phyloP scores from a whole-genome alignment of 2,113 vertebrate genomes.

The Trinectes maculatus region DNA sequence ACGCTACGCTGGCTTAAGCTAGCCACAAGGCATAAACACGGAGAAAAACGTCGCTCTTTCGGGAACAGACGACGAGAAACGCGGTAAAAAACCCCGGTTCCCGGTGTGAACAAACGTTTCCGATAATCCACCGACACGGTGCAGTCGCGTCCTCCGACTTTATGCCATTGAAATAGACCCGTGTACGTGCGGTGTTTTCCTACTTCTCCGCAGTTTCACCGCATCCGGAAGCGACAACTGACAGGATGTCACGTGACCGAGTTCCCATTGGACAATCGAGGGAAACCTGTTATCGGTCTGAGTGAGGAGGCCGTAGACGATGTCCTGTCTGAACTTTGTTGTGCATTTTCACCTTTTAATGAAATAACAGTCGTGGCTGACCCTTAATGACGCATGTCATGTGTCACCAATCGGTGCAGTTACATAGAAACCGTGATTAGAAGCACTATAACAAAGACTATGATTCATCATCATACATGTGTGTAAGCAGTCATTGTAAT shows the following conservation, averaged over 20 bases:
- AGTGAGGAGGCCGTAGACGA: conserved; percentile 11
- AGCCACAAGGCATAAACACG: conserved; percentile 56
- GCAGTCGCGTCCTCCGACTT: conserved; percentile 11
- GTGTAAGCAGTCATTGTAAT: too few relatives aligned
- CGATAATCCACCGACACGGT: neutral
- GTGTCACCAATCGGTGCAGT: too few relatives aligned
- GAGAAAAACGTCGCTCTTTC: conserved; percentile 15
- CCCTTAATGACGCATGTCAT: neutral
- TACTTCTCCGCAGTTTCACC: conserved; percentile 58
- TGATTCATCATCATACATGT: too few relatives aligned
- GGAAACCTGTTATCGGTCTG: conserved; percentile 43
- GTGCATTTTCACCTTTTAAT: conserved; percentile 16
- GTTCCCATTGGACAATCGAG: conserved; percentile 44
- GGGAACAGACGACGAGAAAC: too few relatives aligned
- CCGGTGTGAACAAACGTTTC: neutral
- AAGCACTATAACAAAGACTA: too few relatives aligned
- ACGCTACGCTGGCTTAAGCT: conserved; percentile 59
- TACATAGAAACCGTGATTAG: too few relatives aligned
- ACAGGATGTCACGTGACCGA: conserved; percentile 63
- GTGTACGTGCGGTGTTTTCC: conserved; percentile 60
- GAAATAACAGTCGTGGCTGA: too few relatives aligned
- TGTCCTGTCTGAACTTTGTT: conserved; percentile 17
- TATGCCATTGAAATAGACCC: conserved; percentile 57
- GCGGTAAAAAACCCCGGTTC: neutral
- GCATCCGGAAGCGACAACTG: conserved; percentile 76